Evolutionary conservation across 2,888 invertebrate genomes (phyloP).

Genomic region (Acanthococcus lagerstroemiae): DNA sequence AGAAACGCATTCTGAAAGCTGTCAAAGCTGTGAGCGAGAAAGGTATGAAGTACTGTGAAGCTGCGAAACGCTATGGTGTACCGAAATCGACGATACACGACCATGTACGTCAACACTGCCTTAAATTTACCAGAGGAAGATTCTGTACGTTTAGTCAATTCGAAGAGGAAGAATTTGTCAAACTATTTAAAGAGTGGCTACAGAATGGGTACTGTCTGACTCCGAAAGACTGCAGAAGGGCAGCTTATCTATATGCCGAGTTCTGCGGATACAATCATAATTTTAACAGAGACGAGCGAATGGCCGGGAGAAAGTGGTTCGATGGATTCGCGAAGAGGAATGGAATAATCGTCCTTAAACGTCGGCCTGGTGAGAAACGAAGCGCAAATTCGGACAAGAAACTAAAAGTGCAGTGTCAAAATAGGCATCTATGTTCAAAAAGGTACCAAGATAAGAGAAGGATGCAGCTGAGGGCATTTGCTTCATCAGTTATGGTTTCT

Average conservation of each 20-base stretch:
- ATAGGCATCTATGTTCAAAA: no score
- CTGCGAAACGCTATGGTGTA: background rate
- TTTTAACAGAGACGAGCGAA: background rate
- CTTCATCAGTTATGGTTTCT: no score
- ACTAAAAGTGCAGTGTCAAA: no score
- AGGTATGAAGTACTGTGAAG: background rate
- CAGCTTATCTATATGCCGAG: constrained; percentile 4
- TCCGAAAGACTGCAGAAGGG: background rate
- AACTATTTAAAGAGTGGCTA: background rate
- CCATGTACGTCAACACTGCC: background rate
- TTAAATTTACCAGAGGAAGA: constrained; percentile 7
- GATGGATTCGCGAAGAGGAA: background rate
- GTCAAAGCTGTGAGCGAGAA: background rate
- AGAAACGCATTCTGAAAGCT: background rate
- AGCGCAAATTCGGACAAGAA: no score
- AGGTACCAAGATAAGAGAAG: no score
- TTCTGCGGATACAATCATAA: background rate
- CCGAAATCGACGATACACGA: constrained; percentile 1
- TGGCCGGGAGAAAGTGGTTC: constrained; percentile 11
- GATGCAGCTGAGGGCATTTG: no score
- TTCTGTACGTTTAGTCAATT: background rate
- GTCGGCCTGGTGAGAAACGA: no score
- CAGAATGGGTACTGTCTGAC: background rate
- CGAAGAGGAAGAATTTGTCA: background rate
- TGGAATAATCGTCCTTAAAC: background rate